A percentile compares a stretch with the other conserved stretches of the same genome.
phyloP scores from a whole-genome alignment of 2,888 invertebrate species.

The Macrophya annulata region DNA sequence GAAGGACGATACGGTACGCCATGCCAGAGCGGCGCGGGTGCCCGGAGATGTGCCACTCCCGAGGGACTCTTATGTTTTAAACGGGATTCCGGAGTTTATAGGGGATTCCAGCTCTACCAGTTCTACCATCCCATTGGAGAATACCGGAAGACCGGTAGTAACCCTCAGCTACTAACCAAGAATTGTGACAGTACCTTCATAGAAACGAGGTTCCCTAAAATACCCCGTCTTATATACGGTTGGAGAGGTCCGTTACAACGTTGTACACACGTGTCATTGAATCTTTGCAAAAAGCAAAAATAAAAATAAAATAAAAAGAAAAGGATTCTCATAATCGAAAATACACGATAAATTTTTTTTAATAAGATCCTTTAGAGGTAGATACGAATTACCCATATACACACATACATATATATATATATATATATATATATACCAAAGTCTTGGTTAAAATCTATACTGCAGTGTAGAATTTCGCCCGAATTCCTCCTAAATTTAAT shows the following conservation, averaged over 20 bases:
- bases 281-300: not conserved
- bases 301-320: not conserved
- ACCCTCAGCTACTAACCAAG: slow-evolving; percentile 28
- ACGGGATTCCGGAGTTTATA: slow-evolving; percentile 53
- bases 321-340: too few species aligned
- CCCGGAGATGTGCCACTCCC: slow-evolving; percentile 46
- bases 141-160: slow-evolving; percentile 48
- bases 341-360: not conserved
- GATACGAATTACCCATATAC: not conserved
- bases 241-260: not conserved
- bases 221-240: not conserved
- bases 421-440: too few species aligned
- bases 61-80: slow-evolving; percentile 52
- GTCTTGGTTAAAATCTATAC: slow-evolving; percentile 21
- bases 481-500: slow-evolving; percentile 54
- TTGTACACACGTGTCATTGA: not conserved
- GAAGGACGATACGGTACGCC: not conserved
- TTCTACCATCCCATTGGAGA: slow-evolving; percentile 34
- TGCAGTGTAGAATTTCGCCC: slow-evolving; percentile 36
- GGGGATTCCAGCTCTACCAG: slow-evolving; percentile 37
- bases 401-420: not conserved
- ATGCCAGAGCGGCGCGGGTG: not conserved
- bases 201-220: slow-evolving; percentile 33
- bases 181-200: slow-evolving; percentile 28
- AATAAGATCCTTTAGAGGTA: not conserved